These are phyloP conservation scores for Zygaena filipendulae DNA, from an alignment of 2,888 invertebrate genomes.

Conservation along the genomic window DNA sequence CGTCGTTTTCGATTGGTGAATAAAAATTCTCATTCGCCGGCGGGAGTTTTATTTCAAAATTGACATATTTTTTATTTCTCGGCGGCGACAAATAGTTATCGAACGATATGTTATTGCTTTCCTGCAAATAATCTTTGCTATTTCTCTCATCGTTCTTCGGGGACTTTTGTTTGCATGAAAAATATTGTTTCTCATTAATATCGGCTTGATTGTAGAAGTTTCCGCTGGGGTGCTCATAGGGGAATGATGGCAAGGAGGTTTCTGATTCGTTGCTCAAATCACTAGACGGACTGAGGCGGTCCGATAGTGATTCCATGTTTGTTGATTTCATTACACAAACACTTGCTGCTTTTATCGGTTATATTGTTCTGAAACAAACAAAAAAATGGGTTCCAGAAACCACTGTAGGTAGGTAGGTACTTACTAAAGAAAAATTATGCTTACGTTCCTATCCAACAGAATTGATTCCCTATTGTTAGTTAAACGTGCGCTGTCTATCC, in stretches of 20 bases:
- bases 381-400: constrained; percentile 2
- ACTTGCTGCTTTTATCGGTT: too few species aligned
- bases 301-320: constrained; percentile 54
- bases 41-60: constrained; percentile 57
- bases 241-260: constrained; percentile 48
- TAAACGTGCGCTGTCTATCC: too few species aligned
- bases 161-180: constrained; percentile 45
- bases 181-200: constrained; percentile 44
- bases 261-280: constrained; percentile 58
- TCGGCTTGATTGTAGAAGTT: constrained; percentile 44
- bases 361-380: constrained; percentile 1
- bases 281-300: constrained; percentile 53
- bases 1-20: constrained; percentile 46
- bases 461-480: too few species aligned
- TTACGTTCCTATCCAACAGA: too few species aligned
- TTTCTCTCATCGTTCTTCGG: constrained; percentile 33
- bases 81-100: constrained; percentile 45
- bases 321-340: constrained; percentile 54
- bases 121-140: constrained; percentile 46
- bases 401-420: too few species aligned
- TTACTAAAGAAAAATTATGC: too few species aligned
- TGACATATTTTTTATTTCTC: constrained; percentile 53
- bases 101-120: constrained; percentile 45
- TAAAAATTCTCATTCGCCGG: constrained; percentile 49
- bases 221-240: constrained; percentile 44